Base-by-base conservation (phyloP, 2,113 vertebrate species). In the Scomber scombrus region DNA sequence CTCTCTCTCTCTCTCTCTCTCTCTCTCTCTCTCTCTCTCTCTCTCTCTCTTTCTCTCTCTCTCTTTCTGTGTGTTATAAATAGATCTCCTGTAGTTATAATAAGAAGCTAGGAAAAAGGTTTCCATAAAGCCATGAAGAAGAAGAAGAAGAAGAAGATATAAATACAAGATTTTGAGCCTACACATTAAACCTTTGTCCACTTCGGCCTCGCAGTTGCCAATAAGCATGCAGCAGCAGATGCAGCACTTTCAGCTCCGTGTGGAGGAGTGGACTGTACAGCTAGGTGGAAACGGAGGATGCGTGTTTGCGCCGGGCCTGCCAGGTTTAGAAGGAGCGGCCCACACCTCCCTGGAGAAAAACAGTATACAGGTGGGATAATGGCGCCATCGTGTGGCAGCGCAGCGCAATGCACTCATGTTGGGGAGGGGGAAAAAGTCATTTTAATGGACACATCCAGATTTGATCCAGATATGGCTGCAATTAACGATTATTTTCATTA, bases 301-400 rank as follows among this genome's bases (percentile, higher is more conserved):
- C 45, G 31, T 79, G 78, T 76, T 84, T 80, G 78, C 11, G 15
- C 49, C 29, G 66, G 76, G 77, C 73, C 81, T 82, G 85, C 45
- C 79, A 78, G 80, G 71, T 85, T 82, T 68, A 82, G 71, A 84
- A 82, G 82, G 75, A 86, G 78, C 79, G 72, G 85, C 84, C 84
- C 75, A 77, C 84, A 58, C 71, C 66, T 78, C 81, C 62, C 81
- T 8, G 31, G 85, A 78, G 77, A 55, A 40, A 26, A 34, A n/a
- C 8, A 18, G 51, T 16, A 3, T 3, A 45, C 49, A 16, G 13
- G 26, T 55, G 66, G 66, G 19, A 14, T 58, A 58, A 80, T 60
- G 71, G 87, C 87, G 87, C 88, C 90, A 71, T 76, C 84, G 45
- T 52, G 89, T 73, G 93, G 83, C 50, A 43, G 23, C 15, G 13